A percentile compares a stretch with the other conserved stretches of the same genome.
phyloP scores from a whole-genome alignment of 2,888 invertebrate genomes.

The Brenthis ino region DNA sequence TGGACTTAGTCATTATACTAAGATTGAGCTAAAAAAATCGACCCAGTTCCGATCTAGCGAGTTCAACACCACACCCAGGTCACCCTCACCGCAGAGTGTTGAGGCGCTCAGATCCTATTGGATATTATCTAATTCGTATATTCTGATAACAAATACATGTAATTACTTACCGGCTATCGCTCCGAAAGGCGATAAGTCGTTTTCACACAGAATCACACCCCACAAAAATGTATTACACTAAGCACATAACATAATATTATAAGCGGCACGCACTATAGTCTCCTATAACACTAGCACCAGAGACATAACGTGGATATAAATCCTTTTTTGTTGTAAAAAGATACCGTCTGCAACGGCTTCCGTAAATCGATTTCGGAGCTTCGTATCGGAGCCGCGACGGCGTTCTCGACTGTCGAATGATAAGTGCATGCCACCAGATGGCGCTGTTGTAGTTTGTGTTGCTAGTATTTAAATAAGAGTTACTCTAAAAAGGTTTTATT shows the following conservation, averaged over 20 bases:
- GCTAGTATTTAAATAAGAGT: slow-evolving; percentile 41
- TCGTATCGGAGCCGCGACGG: slow-evolving; percentile 61
- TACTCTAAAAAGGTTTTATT: no score
- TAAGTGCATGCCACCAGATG: slow-evolving; percentile 50
- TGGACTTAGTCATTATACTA: slow-evolving; percentile 45
- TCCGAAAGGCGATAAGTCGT: slow-evolving; percentile 57
- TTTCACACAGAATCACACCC: slow-evolving; percentile 67
- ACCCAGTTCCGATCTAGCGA: slow-evolving; percentile 53
- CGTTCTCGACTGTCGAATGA: slow-evolving; percentile 11
- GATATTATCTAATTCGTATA: slow-evolving; percentile 49
- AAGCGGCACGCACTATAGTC: slow-evolving; percentile 62
- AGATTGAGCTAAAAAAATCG: slow-evolving; percentile 56
- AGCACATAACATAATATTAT: slow-evolving; percentile 71
- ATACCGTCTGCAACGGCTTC: slow-evolving; percentile 62
- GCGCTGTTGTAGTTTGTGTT: slow-evolving; percentile 50
- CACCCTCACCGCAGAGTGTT: slow-evolving; percentile 36
- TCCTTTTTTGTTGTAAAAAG: slow-evolving; percentile 63
- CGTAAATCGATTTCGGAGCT: slow-evolving; percentile 78
- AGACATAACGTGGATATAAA: slow-evolving; percentile 66
- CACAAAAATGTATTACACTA: slow-evolving; percentile 66
- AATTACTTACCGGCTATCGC: slow-evolving; percentile 69
- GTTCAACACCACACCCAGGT: slow-evolving; percentile 70
- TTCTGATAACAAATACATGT: slow-evolving; percentile 53
- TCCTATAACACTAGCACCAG: slow-evolving; percentile 76
- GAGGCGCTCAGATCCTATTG: slow-evolving; percentile 47